phyloP scores from a whole-genome alignment of 1,140 invertebrate species.

The Proctacanthus coquilletti region DNA sequence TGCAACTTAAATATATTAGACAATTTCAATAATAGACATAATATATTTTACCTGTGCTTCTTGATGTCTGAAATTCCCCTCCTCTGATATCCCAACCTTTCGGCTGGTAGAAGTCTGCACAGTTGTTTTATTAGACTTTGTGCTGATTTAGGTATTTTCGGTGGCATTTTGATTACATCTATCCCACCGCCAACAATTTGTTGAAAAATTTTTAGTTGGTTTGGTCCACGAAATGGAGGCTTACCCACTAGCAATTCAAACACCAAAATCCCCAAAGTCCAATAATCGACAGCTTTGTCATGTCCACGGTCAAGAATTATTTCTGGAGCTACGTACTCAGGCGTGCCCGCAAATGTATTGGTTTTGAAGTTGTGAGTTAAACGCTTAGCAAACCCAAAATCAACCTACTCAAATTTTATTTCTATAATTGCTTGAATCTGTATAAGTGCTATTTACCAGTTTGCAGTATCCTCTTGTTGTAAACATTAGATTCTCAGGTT shows the following conservation, averaged over 20 bases:
- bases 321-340: slow-evolving; percentile 77
- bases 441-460: slow-evolving; percentile 40
- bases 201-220: slow-evolving; percentile 95
- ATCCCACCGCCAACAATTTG: slow-evolving; percentile 79
- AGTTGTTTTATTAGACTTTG: slow-evolving; percentile 74
- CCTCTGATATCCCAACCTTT: slow-evolving; percentile 83
- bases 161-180: slow-evolving; percentile 73
- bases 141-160: slow-evolving; percentile 60
- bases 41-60: slow-evolving; percentile 59
- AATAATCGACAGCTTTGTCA: slow-evolving; percentile 85
- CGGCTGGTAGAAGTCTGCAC: slow-evolving; percentile 74
- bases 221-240: slow-evolving; percentile 80
- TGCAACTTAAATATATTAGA: slow-evolving; percentile 25
- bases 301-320: slow-evolving; percentile 91
- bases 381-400: slow-evolving; percentile 96
- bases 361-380: slow-evolving; percentile 66
- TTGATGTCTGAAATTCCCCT: slow-evolving; percentile 85
- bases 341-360: slow-evolving; percentile 95
- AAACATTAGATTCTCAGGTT: slow-evolving; percentile 88
- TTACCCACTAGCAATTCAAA: slow-evolving; percentile 85
- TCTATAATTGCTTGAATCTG: neutral
- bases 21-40: slow-evolving; percentile 14
- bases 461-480: slow-evolving; percentile 80
- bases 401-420: too few species aligned
- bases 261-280: slow-evolving; percentile 85